Base-by-base conservation (phyloP, 92 coral and sea anemone genomes). In the Scolanthus callimorphus region DNA sequence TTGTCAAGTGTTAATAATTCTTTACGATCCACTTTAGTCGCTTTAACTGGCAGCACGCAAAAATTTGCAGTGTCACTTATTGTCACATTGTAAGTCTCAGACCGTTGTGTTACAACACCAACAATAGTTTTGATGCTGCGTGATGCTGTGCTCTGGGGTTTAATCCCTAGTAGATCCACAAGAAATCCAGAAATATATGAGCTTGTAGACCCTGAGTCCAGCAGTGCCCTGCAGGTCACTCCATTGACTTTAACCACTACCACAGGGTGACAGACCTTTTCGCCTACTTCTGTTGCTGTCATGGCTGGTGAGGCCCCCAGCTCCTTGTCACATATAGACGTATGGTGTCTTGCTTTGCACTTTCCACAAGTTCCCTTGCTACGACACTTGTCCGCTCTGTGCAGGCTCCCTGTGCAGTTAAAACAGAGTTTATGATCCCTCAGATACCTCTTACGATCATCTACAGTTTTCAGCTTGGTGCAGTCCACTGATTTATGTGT, bases 401-500 rank as follows among this genome's bases (percentile, higher is more conserved):
- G 70, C 28, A 15, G 26, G 23, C 17, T 20, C 3, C 67, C 75
- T n/a, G 75, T 74, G 53, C 75, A 66, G 31, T 74, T 66, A 24
- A 39, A 74, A 34, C 81, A 75, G 31, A 66, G 51, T 12, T 49
- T 57, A 39, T 57, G n/a, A 11, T 29, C 17, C 46, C 27, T 49
- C 1, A 62, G 26, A 17, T 28, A 23, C 64, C 31, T 43, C 17
- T 55, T 57, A 22, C 67, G 66, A 19, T 61, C 71, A 0, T 54
- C 50, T 6, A 38, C 47, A 2, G 41, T 23, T 24, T 29, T 63
- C 8, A 70, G 58, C 3, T 51, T 41, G 13, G 39, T n/a, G 23
- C 81, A 62, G 27, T 71, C 73, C 49, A 49, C 37, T 4, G 80
- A 57, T 55, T 38, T 60, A 54, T 77, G 78, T 3, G 64, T 50